Conservation (phyloP, 2,797 vertebrate genomes). For the Lacerta agilis region DNA sequence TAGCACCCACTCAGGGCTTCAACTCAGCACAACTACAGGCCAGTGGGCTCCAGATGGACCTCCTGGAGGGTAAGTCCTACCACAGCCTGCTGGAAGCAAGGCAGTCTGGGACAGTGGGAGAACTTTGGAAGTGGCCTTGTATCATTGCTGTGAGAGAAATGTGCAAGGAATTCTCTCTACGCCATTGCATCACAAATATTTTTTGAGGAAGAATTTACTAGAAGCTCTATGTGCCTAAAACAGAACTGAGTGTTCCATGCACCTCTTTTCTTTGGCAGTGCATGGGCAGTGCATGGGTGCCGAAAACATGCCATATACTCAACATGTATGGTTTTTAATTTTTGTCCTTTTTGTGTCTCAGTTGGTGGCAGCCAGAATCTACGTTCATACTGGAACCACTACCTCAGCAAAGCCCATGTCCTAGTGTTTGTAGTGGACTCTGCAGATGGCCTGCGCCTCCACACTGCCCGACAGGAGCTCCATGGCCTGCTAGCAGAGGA, state of each 20-base stretch:
- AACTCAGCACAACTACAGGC: conserved; percentile 86
- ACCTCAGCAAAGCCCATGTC: conserved; percentile 86
- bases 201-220: not conserved
- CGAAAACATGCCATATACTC: not conserved
- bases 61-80: conserved; percentile 89
- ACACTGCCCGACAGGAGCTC: conserved; percentile 85
- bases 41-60: conserved; percentile 84
- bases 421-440: conserved; percentile 93
- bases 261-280: not conserved
- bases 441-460: conserved; percentile 83
- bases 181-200: not conserved
- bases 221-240: too few species aligned
- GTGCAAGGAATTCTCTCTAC: not conserved
- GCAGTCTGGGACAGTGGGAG: not conserved
- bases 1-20: conserved; percentile 88
- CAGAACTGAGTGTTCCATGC: not conserved
- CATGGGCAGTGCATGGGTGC: not conserved
- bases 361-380: conserved; percentile 91
- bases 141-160: not conserved
- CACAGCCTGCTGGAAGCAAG: not conserved
- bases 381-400: conserved; percentile 88
- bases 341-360: conserved; percentile 42
- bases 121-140: not conserved
- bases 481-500: conserved; percentile 83
- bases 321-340: accelerated